Evolutionary conservation across 2,797 vertebrate genomes (phyloP).

Genomic region (Gymnocypris eckloni): DNA sequence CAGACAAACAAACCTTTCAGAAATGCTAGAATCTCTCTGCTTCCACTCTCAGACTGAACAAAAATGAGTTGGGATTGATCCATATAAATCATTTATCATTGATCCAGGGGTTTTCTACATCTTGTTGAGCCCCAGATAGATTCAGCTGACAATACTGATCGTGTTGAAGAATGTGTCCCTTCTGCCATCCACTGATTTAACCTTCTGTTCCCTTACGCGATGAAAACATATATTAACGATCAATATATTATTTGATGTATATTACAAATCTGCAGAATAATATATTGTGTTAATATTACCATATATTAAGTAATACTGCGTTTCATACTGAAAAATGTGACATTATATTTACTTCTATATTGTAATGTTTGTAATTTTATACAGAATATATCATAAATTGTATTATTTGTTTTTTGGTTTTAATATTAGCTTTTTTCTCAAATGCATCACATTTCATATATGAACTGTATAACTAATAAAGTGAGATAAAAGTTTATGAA

Average conservation of each 20-base stretch:
- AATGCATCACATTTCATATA: too few species aligned
- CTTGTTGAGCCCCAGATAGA: background rate
- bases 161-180: background rate
- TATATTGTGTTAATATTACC: too few species aligned
- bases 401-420: too few species aligned
- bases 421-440: too few species aligned
- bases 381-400: too few species aligned
- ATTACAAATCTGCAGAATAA: too few species aligned
- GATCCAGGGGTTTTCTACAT: background rate
- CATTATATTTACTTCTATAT: too few species aligned
- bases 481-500: too few species aligned
- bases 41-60: background rate
- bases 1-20: background rate
- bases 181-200: background rate
- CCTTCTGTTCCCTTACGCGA: background rate
- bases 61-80: conserved; percentile 14
- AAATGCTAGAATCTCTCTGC: background rate
- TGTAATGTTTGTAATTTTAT: too few species aligned
- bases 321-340: too few species aligned
- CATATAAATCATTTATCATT: conserved; percentile 27
- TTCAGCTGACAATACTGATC: conserved; percentile 5
- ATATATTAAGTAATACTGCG: too few species aligned
- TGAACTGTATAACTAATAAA: too few species aligned
- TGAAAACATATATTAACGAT: background rate
- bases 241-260: background rate